Conservation (phyloP, 2,797 vertebrate species). For the Lophotriccus pileatus region DNA sequence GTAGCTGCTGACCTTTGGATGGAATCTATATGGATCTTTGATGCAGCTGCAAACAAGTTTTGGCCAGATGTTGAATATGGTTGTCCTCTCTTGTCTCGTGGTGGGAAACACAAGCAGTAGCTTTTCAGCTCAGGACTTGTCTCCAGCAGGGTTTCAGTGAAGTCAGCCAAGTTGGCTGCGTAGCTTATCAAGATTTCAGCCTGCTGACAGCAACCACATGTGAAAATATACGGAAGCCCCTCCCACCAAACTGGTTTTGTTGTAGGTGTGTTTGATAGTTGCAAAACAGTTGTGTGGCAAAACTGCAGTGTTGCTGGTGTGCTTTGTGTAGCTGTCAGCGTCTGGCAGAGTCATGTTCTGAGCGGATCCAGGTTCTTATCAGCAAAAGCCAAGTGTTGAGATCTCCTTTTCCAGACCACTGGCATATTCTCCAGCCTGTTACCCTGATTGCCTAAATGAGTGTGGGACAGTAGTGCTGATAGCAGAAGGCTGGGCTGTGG, state of each 20-base stretch:
- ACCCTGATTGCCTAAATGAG: background rate
- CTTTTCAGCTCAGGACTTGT: slow-evolving; percentile 26
- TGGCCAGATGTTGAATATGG: background rate
- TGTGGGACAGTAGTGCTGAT: background rate
- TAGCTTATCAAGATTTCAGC: slow-evolving; percentile 9
- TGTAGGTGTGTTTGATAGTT: slow-evolving; percentile 30
- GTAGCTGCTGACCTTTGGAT: slow-evolving; percentile 8
- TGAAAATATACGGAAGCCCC: slow-evolving; percentile 35
- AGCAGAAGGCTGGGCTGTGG: slow-evolving; percentile 1
- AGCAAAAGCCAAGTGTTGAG: background rate
- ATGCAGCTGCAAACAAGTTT: background rate
- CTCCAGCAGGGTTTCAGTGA: background rate
- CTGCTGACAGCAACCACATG: slow-evolving; percentile 36
- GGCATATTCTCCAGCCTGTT: background rate
- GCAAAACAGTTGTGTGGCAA: slow-evolving; percentile 17
- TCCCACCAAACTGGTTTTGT: slow-evolving; percentile 34
- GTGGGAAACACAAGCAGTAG: background rate
- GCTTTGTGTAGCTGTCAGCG: background rate
- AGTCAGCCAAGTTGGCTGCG: slow-evolving; percentile 14
- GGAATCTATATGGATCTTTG: background rate
- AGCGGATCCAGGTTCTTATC: background rate
- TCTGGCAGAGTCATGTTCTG: background rate
- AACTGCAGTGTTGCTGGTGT: background rate
- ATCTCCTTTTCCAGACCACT: slow-evolving; percentile 36
- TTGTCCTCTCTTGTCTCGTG: background rate